A percentile compares a stretch with the other conserved stretches of the same genome.
Conservation (phyloP, 2,113 vertebrate species). For the Grus americana region DNA sequence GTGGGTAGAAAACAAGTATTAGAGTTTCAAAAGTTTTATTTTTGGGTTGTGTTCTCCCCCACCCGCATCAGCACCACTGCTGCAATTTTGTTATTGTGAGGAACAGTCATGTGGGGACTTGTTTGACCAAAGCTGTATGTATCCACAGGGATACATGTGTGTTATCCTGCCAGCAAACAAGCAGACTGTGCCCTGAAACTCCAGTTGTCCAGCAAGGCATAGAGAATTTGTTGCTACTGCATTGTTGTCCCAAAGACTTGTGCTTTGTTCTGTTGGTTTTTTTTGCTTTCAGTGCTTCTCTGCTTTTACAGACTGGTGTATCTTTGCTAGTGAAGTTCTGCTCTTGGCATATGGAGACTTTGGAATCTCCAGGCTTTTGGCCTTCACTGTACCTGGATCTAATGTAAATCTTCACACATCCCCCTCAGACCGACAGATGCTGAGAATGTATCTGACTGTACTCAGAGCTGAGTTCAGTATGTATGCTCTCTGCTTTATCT, state of each 20-base stretch:
- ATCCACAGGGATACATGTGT: neutral
- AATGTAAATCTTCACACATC: neutral
- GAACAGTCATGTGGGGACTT: neutral
- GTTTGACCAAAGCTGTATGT: neutral
- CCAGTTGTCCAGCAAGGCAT: neutral
- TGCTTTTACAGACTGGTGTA: neutral
- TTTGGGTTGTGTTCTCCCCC: neutral
- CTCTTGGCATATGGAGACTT: neutral
- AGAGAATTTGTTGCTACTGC: neutral
- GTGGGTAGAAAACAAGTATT: neutral
- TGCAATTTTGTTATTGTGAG: neutral
- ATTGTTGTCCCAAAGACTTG: neutral
- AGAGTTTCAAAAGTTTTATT: neutral
- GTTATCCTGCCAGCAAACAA: neutral
- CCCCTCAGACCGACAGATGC: neutral
- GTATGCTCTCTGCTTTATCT: neutral
- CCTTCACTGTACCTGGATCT: neutral
- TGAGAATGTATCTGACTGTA: neutral
- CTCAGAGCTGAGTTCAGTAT: neutral
- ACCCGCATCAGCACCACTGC: neutral
- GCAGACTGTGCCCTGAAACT: neutral
- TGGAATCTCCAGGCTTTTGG: neutral
- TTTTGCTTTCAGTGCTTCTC: neutral
- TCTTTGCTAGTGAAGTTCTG: neutral
- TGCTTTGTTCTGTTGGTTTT: neutral